These are phyloP conservation scores for Caradrina kadenii DNA, from an alignment of 2,888 invertebrate genomes.

Conservation along the genomic window DNA sequence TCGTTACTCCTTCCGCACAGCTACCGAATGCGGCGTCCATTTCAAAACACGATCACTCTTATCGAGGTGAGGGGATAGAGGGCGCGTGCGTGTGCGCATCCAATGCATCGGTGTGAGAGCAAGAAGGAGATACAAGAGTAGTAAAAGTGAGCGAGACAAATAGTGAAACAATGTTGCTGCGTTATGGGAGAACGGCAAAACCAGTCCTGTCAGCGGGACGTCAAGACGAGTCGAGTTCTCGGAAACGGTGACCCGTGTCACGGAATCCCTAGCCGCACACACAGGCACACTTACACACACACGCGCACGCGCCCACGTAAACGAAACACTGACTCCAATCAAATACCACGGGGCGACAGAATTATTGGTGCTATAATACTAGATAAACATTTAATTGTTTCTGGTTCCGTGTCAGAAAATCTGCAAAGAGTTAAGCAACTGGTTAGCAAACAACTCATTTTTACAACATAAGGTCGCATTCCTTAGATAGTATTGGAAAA, in stretches of 20 bases:
- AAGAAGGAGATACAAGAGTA: slow-evolving; percentile 66
- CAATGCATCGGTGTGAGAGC: slow-evolving; percentile 77
- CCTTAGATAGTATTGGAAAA: slow-evolving; percentile 64
- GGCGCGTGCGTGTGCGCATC: slow-evolving; percentile 88
- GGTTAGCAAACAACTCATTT: slow-evolving; percentile 32
- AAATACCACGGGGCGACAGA: slow-evolving; percentile 72
- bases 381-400: slow-evolving; percentile 41
- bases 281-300: slow-evolving; percentile 68
- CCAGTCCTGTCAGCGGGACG: slow-evolving; percentile 90
- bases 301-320: slow-evolving; percentile 63
- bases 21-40: slow-evolving; percentile 87
- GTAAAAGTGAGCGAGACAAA: slow-evolving; percentile 75
- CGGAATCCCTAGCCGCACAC: slow-evolving; percentile 89
- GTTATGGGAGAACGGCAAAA: slow-evolving; percentile 86
- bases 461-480: slow-evolving; percentile 71
- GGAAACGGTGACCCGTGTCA: slow-evolving; percentile 90
- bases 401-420: slow-evolving; percentile 22
- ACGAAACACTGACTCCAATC: slow-evolving; percentile 70
- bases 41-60: slow-evolving; percentile 86
- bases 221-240: slow-evolving; percentile 89
- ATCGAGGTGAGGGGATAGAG: slow-evolving; percentile 86
- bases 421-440: slow-evolving; percentile 7
- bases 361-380: slow-evolving; percentile 71
- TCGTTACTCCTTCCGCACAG: slow-evolving; percentile 81
- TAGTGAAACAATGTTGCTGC: slow-evolving; percentile 83